Evolutionary conservation across 2,113 vertebrate genomes (phyloP).

Genomic region (Phaetusa simplex): DNA sequence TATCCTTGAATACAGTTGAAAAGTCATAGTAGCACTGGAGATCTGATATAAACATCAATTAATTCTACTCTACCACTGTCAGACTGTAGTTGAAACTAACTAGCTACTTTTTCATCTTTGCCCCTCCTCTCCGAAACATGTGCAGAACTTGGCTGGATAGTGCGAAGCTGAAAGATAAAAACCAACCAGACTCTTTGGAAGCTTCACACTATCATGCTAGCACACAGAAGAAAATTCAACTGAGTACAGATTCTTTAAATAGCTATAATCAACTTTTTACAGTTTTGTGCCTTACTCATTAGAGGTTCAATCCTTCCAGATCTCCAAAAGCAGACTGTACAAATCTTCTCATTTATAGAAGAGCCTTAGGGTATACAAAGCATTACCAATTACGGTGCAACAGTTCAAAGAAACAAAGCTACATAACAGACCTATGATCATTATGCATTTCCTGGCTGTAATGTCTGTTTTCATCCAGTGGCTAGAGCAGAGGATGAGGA

Average conservation of each 20-base stretch:
- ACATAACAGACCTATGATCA: neutral
- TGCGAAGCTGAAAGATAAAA: constrained; percentile 76
- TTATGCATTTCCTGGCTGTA: neutral
- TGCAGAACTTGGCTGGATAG: constrained; percentile 69
- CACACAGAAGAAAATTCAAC: neutral
- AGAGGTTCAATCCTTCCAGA: neutral
- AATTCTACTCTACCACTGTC: neutral
- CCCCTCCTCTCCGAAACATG: constrained; percentile 21
- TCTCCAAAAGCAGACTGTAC: neutral
- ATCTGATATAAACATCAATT: neutral
- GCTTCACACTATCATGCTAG: constrained; percentile 49
- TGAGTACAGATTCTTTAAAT: neutral
- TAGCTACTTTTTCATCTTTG: neutral
- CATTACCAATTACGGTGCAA: neutral
- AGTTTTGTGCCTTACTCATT: neutral
- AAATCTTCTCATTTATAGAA: neutral
- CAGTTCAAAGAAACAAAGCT: neutral
- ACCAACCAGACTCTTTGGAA: constrained; percentile 21
- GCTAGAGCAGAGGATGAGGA: neutral
- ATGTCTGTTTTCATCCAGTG: neutral
- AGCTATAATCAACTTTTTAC: neutral
- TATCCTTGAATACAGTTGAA: neutral
- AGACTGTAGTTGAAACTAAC: neutral
- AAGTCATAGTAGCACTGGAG: neutral
- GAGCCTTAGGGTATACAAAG: neutral